Conservation (phyloP, 2,113 vertebrate genomes). For the Pangasianodon hypophthalmus region DNA sequence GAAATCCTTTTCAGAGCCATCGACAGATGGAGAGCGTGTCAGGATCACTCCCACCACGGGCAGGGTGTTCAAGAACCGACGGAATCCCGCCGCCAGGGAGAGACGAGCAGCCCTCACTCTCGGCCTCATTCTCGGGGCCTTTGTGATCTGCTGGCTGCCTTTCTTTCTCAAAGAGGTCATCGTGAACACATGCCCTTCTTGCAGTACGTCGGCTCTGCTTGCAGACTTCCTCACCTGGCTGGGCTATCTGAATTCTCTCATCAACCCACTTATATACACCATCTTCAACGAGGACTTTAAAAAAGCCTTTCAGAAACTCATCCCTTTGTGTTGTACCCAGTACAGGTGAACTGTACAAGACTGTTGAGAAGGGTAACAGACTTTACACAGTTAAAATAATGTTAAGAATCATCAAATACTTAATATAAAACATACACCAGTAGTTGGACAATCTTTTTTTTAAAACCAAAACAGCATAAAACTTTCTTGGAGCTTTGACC, state of each 20-base stretch:
- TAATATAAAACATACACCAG: not conserved
- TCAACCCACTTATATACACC: constrained; percentile 72
- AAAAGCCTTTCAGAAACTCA: constrained; percentile 86
- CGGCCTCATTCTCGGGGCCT: constrained; percentile 84
- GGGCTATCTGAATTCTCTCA: constrained; percentile 61
- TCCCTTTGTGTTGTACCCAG: constrained; percentile 69
- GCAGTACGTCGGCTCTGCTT: constrained; percentile 80
- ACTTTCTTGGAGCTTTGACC: not conserved
- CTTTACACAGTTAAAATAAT: not conserved
- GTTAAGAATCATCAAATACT: not conserved
- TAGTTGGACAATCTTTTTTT: not conserved
- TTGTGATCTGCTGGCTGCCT: constrained; percentile 68
- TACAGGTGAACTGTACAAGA: constrained; percentile 54
- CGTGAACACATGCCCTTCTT: constrained; percentile 80
- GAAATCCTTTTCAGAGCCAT: constrained; percentile 79
- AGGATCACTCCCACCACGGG: constrained; percentile 62
- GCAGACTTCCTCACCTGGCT: constrained; percentile 85
- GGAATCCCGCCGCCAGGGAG: constrained; percentile 80
- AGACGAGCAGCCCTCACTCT: constrained; percentile 81
- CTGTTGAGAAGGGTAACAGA: not conserved
- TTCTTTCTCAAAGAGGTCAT: constrained; percentile 85
- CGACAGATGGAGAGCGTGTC: constrained; percentile 75
- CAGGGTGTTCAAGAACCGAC: constrained; percentile 77
- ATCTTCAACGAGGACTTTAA: constrained; percentile 90
- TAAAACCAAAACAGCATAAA: not conserved